phyloP scores from a whole-genome alignment of 1,140 invertebrate species.

The Anoplophora glabripennis region DNA sequence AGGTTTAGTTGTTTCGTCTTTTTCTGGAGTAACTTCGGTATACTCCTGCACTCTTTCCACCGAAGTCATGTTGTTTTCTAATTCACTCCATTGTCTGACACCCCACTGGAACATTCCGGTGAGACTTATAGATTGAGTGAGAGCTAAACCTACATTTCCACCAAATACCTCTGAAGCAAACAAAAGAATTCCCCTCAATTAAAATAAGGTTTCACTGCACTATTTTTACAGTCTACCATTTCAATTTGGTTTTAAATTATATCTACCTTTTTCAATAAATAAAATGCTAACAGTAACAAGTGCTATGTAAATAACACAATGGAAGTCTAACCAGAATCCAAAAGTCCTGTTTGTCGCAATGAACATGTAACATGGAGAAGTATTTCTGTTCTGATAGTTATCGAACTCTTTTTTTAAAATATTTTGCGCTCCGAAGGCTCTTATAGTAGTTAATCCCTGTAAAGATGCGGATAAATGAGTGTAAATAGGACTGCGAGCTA shows the following conservation, averaged over 20 bases:
- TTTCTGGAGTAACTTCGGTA: conserved; percentile 64
- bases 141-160: conserved; percentile 69
- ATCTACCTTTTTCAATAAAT: conserved; percentile 49
- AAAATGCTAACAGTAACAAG: conserved; percentile 69
- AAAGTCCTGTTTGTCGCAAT: conserved; percentile 61
- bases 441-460: conserved; percentile 57
- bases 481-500: conserved; percentile 69
- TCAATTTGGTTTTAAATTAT: no score
- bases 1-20: conserved; percentile 15
- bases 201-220: no score
- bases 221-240: no score
- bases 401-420: conserved; percentile 77
- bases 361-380: conserved; percentile 62
- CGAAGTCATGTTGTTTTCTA: conserved; percentile 82
- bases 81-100: conserved; percentile 80
- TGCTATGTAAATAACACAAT: conserved; percentile 69
- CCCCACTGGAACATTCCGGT: conserved; percentile 81
- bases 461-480: conserved; percentile 59
- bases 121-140: conserved; percentile 72
- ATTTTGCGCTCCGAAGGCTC: conserved; percentile 74
- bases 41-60: conserved; percentile 71
- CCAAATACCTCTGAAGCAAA: conserved; percentile 15
- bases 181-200: conserved; percentile 1
- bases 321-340: conserved; percentile 72
- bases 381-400: conserved; percentile 68